Evolutionary conservation across 2,113 vertebrate genomes (phyloP).

Genomic region (Scomber colias): DNA sequence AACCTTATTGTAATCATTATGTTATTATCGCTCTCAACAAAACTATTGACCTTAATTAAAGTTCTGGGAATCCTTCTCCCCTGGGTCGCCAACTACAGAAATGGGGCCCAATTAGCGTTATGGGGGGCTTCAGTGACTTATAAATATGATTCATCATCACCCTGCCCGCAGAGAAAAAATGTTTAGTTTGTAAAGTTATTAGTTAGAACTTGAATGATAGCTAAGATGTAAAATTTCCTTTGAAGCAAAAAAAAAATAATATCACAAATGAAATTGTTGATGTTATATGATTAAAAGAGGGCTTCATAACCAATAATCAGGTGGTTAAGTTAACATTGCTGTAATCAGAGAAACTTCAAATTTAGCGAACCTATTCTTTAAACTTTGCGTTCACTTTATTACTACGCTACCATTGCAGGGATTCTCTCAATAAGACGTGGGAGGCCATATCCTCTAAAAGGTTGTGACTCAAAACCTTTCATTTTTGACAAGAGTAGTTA

Average conservation of each 20-base stretch:
- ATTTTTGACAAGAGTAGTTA: not conserved
- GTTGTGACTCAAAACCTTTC: not conserved
- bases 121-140: not conserved
- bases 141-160: not conserved
- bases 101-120: not conserved
- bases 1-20: too few species aligned
- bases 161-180: not conserved
- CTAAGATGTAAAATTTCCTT: not conserved
- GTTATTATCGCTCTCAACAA: not conserved
- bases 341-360: too few species aligned
- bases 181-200: not conserved
- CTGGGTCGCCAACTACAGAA: not conserved
- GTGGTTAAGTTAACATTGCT: too few species aligned
- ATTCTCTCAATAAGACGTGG: not conserved
- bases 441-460: not conserved
- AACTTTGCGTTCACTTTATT: too few species aligned
- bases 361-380: too few species aligned
- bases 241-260: not conserved
- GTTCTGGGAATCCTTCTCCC: conserved; percentile 10
- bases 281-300: not conserved
- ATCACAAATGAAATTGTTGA: too few species aligned
- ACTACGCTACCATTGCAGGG: not conserved
- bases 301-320: too few species aligned
- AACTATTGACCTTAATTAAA: not conserved
- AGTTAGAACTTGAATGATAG: too few species aligned